A percentile compares a stretch with the other conserved stretches of the same genome.
These are phyloP conservation scores for Noctua janthe DNA, from an alignment of 2,888 invertebrate genomes.

Conservation along the genomic window DNA sequence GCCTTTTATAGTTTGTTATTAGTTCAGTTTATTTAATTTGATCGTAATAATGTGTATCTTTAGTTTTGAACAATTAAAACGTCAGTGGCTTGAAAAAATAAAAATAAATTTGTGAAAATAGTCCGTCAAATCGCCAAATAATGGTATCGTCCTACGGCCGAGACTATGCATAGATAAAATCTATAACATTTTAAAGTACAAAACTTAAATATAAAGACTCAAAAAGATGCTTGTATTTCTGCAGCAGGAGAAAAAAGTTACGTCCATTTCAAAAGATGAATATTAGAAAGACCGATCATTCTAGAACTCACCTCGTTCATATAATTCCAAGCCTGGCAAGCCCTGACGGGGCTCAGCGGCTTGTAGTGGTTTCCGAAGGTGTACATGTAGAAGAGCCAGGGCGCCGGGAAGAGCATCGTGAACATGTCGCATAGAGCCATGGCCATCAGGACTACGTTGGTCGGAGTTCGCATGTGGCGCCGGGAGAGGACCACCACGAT, in stretches of 20 bases:
- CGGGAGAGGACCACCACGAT: constrained; percentile 97
- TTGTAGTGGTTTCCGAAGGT: constrained; percentile 97
- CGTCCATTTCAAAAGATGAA: background rate
- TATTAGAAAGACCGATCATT: background rate
- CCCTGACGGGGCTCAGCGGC: constrained; percentile 93
- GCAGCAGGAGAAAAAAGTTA: background rate
- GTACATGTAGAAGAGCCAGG: constrained; percentile 98
- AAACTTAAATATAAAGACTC: too few species aligned
- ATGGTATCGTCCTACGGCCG: too few species aligned
- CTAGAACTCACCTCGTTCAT: constrained; percentile 93
- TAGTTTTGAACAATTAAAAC: too few species aligned
- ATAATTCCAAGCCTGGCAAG: constrained; percentile 94
- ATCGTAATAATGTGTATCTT: too few species aligned
- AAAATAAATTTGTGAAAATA: too few species aligned
- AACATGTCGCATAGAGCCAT: constrained; percentile 99
- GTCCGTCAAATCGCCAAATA: too few species aligned
- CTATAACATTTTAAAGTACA: background rate
- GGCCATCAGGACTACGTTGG: constrained; percentile 97
- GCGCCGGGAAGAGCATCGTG: constrained; percentile 97
- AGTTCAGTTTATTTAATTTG: too few species aligned
- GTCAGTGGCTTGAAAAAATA: too few species aligned
- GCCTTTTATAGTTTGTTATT: background rate
- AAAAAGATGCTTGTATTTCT: background rate
- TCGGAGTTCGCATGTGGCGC: constrained; percentile 97
- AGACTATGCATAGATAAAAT: too few species aligned